phyloP scores from a whole-genome alignment of 2,113 vertebrate species.

The Manacus vitellinus region DNA sequence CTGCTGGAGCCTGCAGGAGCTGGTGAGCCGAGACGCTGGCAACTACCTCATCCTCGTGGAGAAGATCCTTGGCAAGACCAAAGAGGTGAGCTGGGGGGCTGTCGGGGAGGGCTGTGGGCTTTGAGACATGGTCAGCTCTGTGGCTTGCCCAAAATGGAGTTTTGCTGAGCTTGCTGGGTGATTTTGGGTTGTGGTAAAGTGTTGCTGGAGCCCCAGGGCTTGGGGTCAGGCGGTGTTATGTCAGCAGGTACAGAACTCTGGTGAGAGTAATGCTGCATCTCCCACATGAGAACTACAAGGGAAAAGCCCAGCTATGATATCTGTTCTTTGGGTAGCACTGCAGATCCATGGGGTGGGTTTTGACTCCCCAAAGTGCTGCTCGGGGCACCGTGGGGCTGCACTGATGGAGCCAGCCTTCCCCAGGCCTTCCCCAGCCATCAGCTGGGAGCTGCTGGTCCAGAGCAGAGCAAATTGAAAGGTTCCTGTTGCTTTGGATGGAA shows the following conservation, averaged over 20 bases:
- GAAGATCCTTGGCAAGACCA: slow-evolving; percentile 89
- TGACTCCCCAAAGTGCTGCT: not conserved
- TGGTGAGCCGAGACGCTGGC: slow-evolving; percentile 89
- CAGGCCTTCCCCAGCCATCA: not conserved
- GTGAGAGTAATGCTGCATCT: not conserved
- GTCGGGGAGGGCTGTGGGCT: rapidly evolving
- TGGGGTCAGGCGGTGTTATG: rapidly evolving
- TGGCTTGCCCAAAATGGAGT: not conserved
- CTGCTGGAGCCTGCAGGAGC: slow-evolving; percentile 94
- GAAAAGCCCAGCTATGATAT: not conserved
- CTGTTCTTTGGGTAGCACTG: not conserved
- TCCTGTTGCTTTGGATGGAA: slow-evolving; percentile 11
- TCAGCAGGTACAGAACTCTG: not conserved
- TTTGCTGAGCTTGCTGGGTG: not conserved
- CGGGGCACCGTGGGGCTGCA: not conserved
- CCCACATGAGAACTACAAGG: not conserved
- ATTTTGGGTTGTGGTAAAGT: not conserved
- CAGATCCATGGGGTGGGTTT: not conserved
- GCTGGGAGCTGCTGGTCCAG: not conserved
- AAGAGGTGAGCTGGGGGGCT: slow-evolving; percentile 77
- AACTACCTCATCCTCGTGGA: slow-evolving; percentile 94
- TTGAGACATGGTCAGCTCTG: rapidly evolving
- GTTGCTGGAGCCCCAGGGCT: not conserved
- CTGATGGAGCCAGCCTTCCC: not conserved
- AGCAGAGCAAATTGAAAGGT: not conserved